phyloP scores from a whole-genome alignment of 1,140 invertebrate genomes.

The Euura saliciscinereae region DNA sequence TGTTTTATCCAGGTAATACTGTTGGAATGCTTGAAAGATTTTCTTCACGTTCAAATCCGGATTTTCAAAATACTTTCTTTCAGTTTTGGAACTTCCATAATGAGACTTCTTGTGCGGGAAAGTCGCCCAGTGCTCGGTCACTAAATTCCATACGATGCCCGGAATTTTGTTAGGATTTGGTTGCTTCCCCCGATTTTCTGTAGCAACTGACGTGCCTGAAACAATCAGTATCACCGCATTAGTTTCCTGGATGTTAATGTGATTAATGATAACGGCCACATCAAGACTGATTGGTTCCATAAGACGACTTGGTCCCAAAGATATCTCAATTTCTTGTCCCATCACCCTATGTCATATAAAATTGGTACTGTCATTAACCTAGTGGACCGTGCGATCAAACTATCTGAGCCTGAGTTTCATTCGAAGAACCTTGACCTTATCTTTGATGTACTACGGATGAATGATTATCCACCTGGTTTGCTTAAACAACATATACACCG shows the following conservation, averaged over 20 bases:
- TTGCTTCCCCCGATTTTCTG: not conserved
- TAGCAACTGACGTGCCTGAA: not conserved
- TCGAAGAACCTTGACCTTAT: no score
- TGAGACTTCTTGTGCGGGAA: constrained; percentile 18
- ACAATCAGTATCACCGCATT: not conserved
- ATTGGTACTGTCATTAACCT: no score
- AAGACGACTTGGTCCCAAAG: not conserved
- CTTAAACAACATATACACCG: no score
- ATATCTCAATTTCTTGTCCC: no score
- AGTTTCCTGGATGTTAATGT: not conserved
- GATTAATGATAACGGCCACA: not conserved
- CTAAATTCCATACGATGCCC: not conserved
- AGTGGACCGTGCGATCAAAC: no score
- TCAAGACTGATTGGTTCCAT: not conserved
- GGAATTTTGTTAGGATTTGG: not conserved
- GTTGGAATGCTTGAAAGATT: constrained; percentile 8
- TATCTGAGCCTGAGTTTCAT: no score
- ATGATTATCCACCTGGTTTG: no score
- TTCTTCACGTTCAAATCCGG: not conserved
- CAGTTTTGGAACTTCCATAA: constrained; percentile 11
- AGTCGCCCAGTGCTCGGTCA: constrained; percentile 13
- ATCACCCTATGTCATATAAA: no score
- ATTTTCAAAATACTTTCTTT: constrained; percentile 20
- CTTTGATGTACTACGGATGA: no score
- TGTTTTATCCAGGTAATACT: constrained; percentile 10